Conservation (phyloP, 2,888 invertebrate species). For the Troides aeacus region DNA sequence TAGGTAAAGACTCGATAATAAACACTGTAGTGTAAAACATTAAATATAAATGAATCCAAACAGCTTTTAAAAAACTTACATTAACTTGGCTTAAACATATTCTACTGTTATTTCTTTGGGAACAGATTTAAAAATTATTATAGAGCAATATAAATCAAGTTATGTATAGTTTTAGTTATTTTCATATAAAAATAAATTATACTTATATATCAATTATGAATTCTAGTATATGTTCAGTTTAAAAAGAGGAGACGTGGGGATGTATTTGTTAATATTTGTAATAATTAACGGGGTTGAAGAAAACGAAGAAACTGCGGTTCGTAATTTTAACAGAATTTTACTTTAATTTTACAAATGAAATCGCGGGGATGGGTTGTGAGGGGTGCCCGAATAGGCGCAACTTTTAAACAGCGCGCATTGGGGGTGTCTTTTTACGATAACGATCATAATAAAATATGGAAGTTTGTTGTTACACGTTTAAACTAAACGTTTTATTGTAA, state of each 20-base stretch:
- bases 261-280: background rate
- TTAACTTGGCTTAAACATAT: too few relatives aligned
- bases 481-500: conserved; percentile 78
- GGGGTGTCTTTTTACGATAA: conserved; percentile 69
- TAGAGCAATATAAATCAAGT: too few relatives aligned
- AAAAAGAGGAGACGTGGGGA: background rate
- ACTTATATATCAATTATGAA: too few relatives aligned
- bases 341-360: conserved; percentile 73
- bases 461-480: conserved; percentile 71
- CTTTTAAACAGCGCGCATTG: conserved; percentile 68
- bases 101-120: too few relatives aligned
- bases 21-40: background rate
- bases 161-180: too few relatives aligned
- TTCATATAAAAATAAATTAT: too few relatives aligned
- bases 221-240: too few relatives aligned
- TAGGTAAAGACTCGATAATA: background rate
- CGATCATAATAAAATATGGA: conserved; percentile 79
- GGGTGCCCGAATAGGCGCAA: conserved; percentile 49
- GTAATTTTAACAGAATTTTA: conserved; percentile 44
- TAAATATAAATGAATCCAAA: too few relatives aligned
- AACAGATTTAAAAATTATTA: too few relatives aligned
- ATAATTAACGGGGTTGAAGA: background rate
- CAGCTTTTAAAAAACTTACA: too few relatives aligned
- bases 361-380: conserved; percentile 57
- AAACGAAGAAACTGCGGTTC: conserved; percentile 21